These are phyloP conservation scores for Lerema accius DNA, from an alignment of 1,140 invertebrate species.

Conservation along the genomic window DNA sequence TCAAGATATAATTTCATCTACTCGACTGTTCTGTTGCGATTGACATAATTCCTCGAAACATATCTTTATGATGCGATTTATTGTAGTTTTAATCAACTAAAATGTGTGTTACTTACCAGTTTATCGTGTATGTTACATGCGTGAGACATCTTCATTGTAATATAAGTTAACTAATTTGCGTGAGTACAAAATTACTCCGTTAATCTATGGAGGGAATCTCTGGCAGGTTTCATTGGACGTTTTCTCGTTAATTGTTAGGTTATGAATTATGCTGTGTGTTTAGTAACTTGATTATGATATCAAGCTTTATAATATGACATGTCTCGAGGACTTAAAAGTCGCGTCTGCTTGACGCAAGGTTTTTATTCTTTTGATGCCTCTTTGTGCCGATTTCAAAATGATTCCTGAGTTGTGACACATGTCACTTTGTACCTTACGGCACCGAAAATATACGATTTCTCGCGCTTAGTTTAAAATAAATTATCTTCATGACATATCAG, in stretches of 20 bases:
- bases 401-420: too few relatives aligned
- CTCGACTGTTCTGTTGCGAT: too few relatives aligned
- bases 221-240: constrained; percentile 16
- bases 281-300: constrained; percentile 7
- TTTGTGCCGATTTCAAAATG: too few relatives aligned
- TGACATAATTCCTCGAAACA: too few relatives aligned
- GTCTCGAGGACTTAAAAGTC: neutral
- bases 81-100: neutral
- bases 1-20: too few relatives aligned
- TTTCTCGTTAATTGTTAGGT: constrained; percentile 11
- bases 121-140: neutral
- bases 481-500: too few relatives aligned
- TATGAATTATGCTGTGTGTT: constrained; percentile 1
- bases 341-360: too few relatives aligned
- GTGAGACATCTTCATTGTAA: constrained; percentile 1
- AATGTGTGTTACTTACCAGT: neutral
- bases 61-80: neutral
- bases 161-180: constrained; percentile 34
- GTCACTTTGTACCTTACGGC: too few relatives aligned
- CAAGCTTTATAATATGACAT: constrained; percentile 3
- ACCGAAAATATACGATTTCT: too few relatives aligned
- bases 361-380: too few relatives aligned
- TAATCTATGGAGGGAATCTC: constrained; percentile 19
- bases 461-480: too few relatives aligned
- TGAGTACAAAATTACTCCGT: constrained; percentile 28